Conservation (phyloP, 2,113 vertebrate genomes). For the Mormyrus lacerda region DNA sequence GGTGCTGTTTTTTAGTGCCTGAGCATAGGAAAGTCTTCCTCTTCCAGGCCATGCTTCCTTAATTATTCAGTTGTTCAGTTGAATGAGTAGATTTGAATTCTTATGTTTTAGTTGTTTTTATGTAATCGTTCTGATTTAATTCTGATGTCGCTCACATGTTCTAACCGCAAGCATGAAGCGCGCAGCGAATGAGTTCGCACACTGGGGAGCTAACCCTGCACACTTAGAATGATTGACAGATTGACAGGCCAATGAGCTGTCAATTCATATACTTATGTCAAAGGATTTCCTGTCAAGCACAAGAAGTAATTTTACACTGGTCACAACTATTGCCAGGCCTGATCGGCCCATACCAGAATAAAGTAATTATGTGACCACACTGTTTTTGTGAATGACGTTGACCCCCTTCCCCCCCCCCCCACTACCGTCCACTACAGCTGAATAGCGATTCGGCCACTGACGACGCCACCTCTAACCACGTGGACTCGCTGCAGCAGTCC, state of each 20-base stretch:
- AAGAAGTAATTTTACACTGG: background rate
- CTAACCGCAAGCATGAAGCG: background rate
- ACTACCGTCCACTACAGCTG: slow-evolving; percentile 54
- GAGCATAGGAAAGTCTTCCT: background rate
- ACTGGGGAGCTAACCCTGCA: background rate
- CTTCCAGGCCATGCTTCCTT: background rate
- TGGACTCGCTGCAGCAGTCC: slow-evolving; percentile 79
- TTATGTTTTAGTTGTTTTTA: background rate
- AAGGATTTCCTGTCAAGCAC: background rate
- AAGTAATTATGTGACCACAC: too few relatives aligned
- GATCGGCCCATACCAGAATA: background rate
- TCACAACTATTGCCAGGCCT: background rate
- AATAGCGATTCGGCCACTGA: slow-evolving; percentile 79
- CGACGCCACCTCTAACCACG: slow-evolving; percentile 74
- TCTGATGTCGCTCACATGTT: background rate
- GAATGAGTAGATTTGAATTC: background rate
- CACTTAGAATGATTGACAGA: background rate
- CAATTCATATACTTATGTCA: background rate
- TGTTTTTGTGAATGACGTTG: background rate
- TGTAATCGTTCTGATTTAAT: background rate
- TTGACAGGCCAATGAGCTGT: background rate
- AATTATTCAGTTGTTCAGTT: background rate
- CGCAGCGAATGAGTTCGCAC: background rate
- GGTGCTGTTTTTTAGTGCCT: background rate
- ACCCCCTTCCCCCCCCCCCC: background rate